Conservation (phyloP, 2,888 invertebrate genomes). For the Drepanosiphum platanoidis region DNA sequence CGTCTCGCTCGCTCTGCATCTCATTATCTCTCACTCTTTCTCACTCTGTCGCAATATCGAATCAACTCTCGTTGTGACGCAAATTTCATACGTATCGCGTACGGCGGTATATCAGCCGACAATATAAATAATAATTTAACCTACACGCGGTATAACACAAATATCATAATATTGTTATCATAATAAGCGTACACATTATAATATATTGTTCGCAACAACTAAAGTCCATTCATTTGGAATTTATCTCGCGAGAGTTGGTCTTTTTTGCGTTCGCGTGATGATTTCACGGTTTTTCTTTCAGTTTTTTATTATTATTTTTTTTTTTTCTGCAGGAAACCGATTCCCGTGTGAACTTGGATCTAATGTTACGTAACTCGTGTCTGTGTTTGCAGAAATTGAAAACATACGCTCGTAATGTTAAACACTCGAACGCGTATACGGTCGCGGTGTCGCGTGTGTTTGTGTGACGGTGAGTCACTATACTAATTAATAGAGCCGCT, state of each 20-base stretch:
- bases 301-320: no score
- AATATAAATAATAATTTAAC: not conserved
- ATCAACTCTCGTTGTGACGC: not conserved
- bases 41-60: not conserved
- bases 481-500: not conserved
- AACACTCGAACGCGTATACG: not conserved
- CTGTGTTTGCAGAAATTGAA: not conserved
- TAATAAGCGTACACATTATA: not conserved
- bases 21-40: not conserved
- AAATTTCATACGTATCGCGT: not conserved
- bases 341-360: conserved; percentile 8
- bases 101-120: not conserved
- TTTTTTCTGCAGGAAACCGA: conserved; percentile 23
- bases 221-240: not conserved
- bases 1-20: not conserved
- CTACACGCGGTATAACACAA: not conserved
- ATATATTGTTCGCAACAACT: not conserved
- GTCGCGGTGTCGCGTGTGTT: no score
- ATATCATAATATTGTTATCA: not conserved
- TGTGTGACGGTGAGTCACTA: not conserved
- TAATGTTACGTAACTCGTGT: not conserved
- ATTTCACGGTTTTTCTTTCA: not conserved
- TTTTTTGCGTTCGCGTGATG: not conserved
- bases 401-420: not conserved
- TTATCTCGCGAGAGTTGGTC: not conserved